These are phyloP conservation scores for Galerucella pusilla DNA, from an alignment of 2,888 invertebrate species.

Conservation along the genomic window DNA sequence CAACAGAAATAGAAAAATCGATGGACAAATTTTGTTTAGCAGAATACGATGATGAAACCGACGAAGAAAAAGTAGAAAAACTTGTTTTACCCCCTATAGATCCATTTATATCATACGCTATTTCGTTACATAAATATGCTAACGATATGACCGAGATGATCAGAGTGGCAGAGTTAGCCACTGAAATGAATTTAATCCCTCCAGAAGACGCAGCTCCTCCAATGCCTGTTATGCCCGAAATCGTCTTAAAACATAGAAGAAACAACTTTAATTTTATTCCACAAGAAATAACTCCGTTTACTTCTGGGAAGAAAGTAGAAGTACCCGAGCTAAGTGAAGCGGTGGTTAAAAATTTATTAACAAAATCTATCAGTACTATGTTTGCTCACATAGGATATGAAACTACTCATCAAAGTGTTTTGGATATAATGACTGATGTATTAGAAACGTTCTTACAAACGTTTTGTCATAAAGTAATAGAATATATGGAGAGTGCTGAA, in stretches of 20 bases:
- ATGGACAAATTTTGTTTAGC: conserved; percentile 59
- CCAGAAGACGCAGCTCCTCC: conserved; percentile 57
- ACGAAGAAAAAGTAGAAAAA: conserved; percentile 48
- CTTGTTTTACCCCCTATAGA: conserved; percentile 57
- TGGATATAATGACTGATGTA: conserved; percentile 67
- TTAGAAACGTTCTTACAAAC: conserved; percentile 66
- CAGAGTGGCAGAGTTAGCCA: conserved; percentile 57
- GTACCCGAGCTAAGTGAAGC: conserved; percentile 59
- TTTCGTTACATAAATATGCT: conserved; percentile 60
- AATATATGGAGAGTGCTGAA: conserved; percentile 68
- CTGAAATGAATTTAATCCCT: conserved; percentile 58
- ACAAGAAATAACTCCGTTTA: conserved; percentile 51
- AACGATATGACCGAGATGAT: conserved; percentile 60
- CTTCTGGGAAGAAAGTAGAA: conserved; percentile 53
- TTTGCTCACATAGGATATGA: conserved; percentile 69
- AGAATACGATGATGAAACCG: conserved; percentile 56
- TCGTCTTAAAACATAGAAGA: conserved; percentile 51
- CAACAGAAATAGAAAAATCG: conserved; percentile 59
- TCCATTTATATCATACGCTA: conserved; percentile 59
- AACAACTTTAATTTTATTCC: conserved; percentile 59
- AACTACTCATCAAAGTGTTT: conserved; percentile 65
- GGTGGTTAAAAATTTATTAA: conserved; percentile 61
- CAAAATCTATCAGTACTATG: conserved; percentile 66
- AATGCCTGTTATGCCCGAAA: conserved; percentile 56
- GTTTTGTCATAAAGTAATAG: conserved; percentile 66